Evolutionary conservation across 37 sponge, comb jelly and placozoan genomes (phyloP).

Genomic region (Theonella swinhoei): DNA sequence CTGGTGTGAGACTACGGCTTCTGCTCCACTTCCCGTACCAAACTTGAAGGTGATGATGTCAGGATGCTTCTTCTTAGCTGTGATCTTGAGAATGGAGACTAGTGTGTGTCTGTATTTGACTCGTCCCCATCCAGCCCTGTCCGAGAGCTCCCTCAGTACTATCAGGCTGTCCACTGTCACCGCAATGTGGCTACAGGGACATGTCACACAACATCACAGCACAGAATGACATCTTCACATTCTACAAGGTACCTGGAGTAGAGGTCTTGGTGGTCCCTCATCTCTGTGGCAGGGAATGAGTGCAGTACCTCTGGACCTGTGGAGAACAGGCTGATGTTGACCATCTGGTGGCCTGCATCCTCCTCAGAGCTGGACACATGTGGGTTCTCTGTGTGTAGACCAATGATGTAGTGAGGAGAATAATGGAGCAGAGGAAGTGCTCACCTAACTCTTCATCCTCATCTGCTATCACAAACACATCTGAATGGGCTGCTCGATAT

Average conservation of each 20-base stretch:
- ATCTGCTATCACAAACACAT: constrained; percentile 94
- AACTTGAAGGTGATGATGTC: constrained; percentile 93
- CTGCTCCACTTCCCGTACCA: constrained; percentile 44
- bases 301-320: constrained; percentile 72
- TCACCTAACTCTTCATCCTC: constrained; percentile 85
- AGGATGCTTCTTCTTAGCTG: constrained; percentile 91
- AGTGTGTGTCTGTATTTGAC: constrained; percentile 67
- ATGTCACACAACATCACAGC: too few species aligned
- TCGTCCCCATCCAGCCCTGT: constrained; percentile 76
- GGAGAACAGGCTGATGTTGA: constrained; percentile 82
- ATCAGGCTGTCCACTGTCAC: constrained; percentile 60
- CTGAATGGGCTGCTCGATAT: constrained; percentile 72
- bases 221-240: not conserved
- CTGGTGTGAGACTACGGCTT: constrained; percentile 41
- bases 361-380: constrained; percentile 77
- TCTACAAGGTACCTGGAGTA: not conserved
- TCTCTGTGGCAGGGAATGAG: constrained; percentile 70
- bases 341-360: constrained; percentile 58
- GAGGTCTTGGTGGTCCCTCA: constrained; percentile 33
- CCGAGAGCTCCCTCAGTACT: constrained; percentile 76
- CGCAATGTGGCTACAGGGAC: constrained; percentile 64
- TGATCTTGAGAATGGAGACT: constrained; percentile 76
- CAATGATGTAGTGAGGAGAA: not conserved
- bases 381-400: constrained; percentile 18
- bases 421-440: not conserved